Conservation (phyloP, 2,113 vertebrate genomes). For the Vireo altiloquus region DNA sequence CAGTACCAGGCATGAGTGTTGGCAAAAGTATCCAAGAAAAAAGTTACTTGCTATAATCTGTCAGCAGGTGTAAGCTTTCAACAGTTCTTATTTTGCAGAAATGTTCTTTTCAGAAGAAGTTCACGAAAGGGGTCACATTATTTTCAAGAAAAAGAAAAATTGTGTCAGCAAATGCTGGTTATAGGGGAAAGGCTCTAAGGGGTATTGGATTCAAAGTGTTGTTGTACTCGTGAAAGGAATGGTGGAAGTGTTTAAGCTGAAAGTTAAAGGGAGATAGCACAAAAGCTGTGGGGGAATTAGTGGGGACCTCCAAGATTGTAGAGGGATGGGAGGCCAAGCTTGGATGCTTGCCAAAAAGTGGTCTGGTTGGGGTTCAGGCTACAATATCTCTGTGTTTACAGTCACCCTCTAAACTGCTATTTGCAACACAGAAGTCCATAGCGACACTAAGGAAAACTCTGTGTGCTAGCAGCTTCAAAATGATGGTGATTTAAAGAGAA, state of each 20-base stretch:
- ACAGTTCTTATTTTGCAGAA: neutral
- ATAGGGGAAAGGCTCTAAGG: neutral
- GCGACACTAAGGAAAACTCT: neutral
- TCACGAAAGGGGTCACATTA: neutral
- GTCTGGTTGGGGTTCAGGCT: neutral
- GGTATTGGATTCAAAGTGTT: neutral
- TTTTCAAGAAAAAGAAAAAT: neutral
- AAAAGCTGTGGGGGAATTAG: neutral
- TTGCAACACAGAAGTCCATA: neutral
- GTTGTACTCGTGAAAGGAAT: neutral
- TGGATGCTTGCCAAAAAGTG: neutral
- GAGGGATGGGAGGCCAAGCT: neutral
- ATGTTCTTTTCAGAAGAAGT: neutral
- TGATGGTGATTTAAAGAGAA: neutral
- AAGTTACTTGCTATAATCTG: neutral
- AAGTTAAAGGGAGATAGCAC: neutral
- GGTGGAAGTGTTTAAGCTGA: neutral
- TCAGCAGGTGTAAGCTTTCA: neutral
- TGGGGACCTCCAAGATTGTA: neutral
- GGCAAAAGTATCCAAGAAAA: neutral
- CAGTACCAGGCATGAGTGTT: neutral
- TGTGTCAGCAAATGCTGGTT: neutral
- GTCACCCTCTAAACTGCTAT: neutral
- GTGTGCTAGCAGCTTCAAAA: neutral
- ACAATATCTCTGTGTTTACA: neutral